Evolutionary conservation across 2,113 vertebrate species (phyloP).

Genomic region (Heteronetta atricapilla): DNA sequence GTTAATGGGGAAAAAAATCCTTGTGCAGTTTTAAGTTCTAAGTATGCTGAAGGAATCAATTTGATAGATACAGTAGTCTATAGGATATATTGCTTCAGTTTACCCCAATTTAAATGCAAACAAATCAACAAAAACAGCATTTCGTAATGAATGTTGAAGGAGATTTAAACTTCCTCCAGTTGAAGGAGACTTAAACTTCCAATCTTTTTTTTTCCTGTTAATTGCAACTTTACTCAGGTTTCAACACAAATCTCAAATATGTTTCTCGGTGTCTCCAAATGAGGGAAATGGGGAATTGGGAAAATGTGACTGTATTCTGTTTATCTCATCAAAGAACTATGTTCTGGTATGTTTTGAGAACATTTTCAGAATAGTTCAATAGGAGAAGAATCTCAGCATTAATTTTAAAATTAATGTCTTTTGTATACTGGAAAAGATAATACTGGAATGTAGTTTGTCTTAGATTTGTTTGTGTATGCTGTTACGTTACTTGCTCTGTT

Average conservation of each 20-base stretch:
- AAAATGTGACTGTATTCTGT: neutral
- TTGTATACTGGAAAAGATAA: neutral
- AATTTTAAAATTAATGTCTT: neutral
- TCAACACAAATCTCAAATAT: neutral
- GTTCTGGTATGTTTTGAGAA: neutral
- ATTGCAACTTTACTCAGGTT: neutral
- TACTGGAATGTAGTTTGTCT: neutral
- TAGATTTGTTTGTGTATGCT: accelerated
- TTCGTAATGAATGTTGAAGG: neutral
- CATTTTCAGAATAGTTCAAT: neutral
- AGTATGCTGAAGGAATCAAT: neutral
- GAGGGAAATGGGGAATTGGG: neutral
- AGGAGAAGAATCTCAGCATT: neutral
- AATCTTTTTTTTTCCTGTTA: neutral
- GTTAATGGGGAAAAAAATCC: constrained; percentile 1
- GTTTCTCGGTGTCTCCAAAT: neutral
- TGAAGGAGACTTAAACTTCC: neutral
- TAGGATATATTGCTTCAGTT: neutral
- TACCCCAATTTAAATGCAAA: neutral
- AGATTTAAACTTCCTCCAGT: neutral
- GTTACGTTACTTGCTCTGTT: neutral
- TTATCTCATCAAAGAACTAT: neutral
- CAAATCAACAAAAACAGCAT: neutral
- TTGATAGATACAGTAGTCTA: constrained; percentile 5
- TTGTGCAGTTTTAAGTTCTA: constrained; percentile 18